phyloP scores from a whole-genome alignment of 2,888 invertebrate genomes.

The Rambutsinella grinnellia region DNA sequence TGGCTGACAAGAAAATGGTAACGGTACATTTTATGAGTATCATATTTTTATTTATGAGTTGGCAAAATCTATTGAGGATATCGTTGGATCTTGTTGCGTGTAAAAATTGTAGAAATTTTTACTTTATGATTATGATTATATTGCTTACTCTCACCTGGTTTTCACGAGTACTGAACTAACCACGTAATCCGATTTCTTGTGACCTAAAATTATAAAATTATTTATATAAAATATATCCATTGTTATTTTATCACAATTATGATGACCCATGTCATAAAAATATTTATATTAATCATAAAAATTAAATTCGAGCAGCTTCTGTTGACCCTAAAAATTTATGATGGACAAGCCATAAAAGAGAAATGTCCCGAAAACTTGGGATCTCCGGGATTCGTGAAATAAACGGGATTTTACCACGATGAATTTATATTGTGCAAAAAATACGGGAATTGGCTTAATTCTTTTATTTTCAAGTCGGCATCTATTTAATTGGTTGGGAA shows the following conservation, averaged over 20 bases:
- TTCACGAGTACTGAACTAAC: background rate
- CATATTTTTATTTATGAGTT: background rate
- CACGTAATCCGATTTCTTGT: constrained; percentile 17
- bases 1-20: too few relatives aligned
- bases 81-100: background rate
- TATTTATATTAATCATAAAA: constrained; percentile 6
- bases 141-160: constrained; percentile 8
- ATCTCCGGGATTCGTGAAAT: too few relatives aligned
- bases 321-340: background rate
- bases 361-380: too few relatives aligned
- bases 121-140: background rate
- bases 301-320: background rate
- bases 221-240: background rate
- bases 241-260: background rate
- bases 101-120: too few relatives aligned
- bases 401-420: too few relatives aligned
- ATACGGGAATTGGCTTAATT: too few relatives aligned
- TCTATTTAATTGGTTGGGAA: too few relatives aligned
- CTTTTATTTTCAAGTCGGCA: too few relatives aligned
- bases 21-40: constrained; percentile 6
- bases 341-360: constrained; percentile 17
- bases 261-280: background rate
- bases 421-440: too few relatives aligned
- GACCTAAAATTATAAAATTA: background rate
- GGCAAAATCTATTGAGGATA: background rate